Percentiles rank a stretch among this genome's conserved stretches.
phyloP scores from a whole-genome alignment of 1,140 invertebrate species.

The Microplitis demolitor region DNA sequence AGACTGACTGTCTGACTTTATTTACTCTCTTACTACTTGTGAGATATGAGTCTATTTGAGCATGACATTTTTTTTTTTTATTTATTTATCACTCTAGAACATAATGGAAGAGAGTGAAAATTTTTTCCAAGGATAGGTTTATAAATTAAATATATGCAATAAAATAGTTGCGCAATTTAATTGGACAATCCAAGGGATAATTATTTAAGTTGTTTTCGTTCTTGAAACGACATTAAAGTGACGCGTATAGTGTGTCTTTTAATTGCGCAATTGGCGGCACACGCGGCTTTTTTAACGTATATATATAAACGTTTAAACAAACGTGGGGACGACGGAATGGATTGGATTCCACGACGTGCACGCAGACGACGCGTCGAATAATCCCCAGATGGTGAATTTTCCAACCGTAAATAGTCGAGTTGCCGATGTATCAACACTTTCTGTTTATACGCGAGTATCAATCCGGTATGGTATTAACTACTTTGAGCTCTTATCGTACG shows the following conservation, averaged over 20 bases:
- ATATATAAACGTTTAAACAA: not conserved
- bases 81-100: no score
- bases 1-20: no score
- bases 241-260: not conserved
- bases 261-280: slow-evolving; percentile 22
- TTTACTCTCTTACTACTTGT: no score
- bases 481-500: not conserved
- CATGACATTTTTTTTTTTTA: no score
- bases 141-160: no score
- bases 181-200: no score
- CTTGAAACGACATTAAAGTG: not conserved
- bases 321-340: not conserved
- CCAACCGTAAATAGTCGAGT: slow-evolving; percentile 40
- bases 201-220: slow-evolving; percentile 5
- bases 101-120: no score
- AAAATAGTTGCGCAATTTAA: no score
- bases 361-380: not conserved
- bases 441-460: not conserved
- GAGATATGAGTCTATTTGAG: no score
- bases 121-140: no score
- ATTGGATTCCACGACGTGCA: slow-evolving; percentile 11
- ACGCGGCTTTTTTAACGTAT: slow-evolving; percentile 10
- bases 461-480: slow-evolving; percentile 6
- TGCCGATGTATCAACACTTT: slow-evolving; percentile 32
- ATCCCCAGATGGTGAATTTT: slow-evolving; percentile 38